These are phyloP conservation scores for Drosophila acutilabella DNA, from an alignment of 2,888 invertebrate species.

Conservation along the genomic window DNA sequence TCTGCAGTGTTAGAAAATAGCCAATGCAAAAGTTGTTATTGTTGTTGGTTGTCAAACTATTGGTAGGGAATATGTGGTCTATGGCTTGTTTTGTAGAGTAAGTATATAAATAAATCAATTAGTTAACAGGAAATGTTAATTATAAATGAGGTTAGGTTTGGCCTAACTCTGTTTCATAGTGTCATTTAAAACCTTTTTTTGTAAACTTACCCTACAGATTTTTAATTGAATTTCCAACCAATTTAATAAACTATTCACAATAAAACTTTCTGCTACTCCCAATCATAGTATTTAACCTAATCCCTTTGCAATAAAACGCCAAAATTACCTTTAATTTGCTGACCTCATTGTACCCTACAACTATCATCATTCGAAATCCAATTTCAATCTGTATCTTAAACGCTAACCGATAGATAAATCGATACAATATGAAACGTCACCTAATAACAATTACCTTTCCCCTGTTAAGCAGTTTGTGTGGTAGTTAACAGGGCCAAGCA, in stretches of 20 bases:
- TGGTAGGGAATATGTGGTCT: too few relatives aligned
- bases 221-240: background rate
- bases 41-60: background rate
- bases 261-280: background rate
- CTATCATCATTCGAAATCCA: background rate
- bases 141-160: too few relatives aligned
- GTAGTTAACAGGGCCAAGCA: conserved; percentile 23
- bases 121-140: too few relatives aligned
- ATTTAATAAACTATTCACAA: background rate
- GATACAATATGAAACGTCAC: conserved; percentile 25
- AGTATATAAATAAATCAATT: too few relatives aligned
- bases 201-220: too few relatives aligned
- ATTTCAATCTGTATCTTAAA: background rate
- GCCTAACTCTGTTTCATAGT: too few relatives aligned
- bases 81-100: too few relatives aligned
- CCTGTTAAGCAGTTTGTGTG: conserved; percentile 33
- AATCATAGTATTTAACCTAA: conserved; percentile 1
- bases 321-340: conserved; percentile 15
- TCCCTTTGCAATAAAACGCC: conserved; percentile 10
- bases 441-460: conserved; percentile 62
- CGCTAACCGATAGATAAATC: background rate
- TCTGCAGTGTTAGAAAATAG: conserved; percentile 15
- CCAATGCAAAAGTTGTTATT: conserved; percentile 26
- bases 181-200: too few relatives aligned
- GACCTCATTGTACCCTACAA: conserved; percentile 1